Percentiles rank a stretch among this genome's conserved stretches.
These are phyloP conservation scores for Linurgus olivaceus DNA, from an alignment of 2,797 vertebrate genomes.

Conservation along the genomic window DNA sequence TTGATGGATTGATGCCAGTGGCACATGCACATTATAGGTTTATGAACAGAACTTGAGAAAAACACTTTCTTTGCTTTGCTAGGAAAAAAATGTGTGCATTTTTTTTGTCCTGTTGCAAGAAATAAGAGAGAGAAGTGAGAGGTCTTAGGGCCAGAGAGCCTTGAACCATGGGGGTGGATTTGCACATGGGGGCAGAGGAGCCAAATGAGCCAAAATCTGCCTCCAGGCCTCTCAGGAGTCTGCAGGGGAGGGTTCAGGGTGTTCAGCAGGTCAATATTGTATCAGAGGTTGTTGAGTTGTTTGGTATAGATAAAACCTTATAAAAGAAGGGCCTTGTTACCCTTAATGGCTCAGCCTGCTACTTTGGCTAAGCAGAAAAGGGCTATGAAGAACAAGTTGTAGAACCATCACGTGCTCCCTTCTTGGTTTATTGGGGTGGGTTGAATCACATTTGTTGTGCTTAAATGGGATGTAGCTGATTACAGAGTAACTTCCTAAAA, in stretches of 20 bases:
- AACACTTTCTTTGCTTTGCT: background rate
- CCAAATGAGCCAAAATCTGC: background rate
- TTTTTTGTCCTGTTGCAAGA: background rate
- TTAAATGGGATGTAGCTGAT: too few relatives aligned
- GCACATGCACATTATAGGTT: background rate
- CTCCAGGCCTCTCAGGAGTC: background rate
- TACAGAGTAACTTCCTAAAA: accelerated
- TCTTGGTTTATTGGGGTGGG: accelerated
- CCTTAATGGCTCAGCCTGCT: background rate
- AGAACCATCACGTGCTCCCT: accelerated
- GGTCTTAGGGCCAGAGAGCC: background rate
- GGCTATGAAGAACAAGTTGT: background rate
- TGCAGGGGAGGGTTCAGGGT: background rate
- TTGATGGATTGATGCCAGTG: background rate
- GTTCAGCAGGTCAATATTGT: background rate
- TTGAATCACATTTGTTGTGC: background rate
- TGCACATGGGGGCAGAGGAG: background rate
- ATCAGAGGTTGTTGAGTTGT: background rate
- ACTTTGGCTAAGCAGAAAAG: background rate
- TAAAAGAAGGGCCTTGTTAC: background rate
- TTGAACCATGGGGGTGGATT: background rate
- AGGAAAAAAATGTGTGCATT: accelerated
- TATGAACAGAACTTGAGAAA: background rate
- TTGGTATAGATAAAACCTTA: background rate
- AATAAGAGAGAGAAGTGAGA: background rate